phyloP scores from a whole-genome alignment of 2,113 vertebrate genomes.

The Phoxinus phoxinus region DNA sequence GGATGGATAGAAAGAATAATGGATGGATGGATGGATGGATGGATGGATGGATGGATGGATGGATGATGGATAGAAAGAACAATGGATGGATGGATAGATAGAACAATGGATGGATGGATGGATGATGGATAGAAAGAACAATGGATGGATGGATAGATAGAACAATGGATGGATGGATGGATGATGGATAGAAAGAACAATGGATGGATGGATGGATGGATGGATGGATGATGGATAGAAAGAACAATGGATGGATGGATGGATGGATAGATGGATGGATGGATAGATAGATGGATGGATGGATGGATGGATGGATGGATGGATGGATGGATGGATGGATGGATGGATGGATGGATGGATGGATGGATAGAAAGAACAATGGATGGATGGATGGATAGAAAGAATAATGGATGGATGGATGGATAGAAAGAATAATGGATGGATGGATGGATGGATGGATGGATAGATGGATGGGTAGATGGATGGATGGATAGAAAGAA shows the following conservation, averaged over 20 bases:
- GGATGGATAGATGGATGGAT: neutral
- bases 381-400: neutral
- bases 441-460: no score
- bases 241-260: neutral
- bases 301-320: neutral
- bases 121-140: no score
- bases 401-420: no score
- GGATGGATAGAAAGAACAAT: neutral
- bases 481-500: no score
- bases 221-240: neutral
- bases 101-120: neutral
- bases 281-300: neutral
- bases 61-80: neutral
- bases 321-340: neutral
- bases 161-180: neutral
- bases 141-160: neutral
- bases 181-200: neutral
- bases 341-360: neutral
- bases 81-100: no score
- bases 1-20: neutral
- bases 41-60: neutral
- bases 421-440: no score
- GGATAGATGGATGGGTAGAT: no score
- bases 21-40: neutral
- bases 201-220: neutral